Percentiles rank a stretch among this genome's conserved stretches.
Conservation (phyloP, 2,113 vertebrate genomes). For the Columba livia region DNA sequence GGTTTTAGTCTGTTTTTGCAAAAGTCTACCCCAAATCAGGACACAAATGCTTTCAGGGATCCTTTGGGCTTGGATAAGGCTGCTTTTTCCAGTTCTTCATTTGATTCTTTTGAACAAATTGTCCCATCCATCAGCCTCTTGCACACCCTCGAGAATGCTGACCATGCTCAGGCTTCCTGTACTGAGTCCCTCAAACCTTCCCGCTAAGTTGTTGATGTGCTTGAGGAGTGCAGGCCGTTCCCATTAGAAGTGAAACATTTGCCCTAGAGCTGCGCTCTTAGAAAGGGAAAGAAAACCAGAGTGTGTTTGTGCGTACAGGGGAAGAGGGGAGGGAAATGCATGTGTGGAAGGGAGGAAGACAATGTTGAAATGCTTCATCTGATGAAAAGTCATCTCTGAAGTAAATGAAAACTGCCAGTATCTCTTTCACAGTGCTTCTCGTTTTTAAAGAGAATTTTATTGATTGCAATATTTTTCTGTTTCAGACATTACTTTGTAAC, state of each 20-base stretch:
- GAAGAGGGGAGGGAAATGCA: background rate
- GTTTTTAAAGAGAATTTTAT: background rate
- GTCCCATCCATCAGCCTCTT: background rate
- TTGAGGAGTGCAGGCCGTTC: background rate
- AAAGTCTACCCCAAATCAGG: background rate
- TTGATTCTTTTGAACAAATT: background rate
- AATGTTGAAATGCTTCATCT: background rate
- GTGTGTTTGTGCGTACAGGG: background rate
- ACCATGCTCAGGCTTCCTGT: background rate
- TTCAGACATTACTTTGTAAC: background rate
- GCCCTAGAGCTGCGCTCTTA: rapidly evolving
- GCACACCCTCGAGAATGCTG: rapidly evolving
- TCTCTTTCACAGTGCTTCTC: background rate
- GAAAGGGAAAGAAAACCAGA: background rate
- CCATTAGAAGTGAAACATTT: background rate
- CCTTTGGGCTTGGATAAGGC: background rate
- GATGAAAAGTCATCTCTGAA: background rate
- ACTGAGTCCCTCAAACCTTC: background rate
- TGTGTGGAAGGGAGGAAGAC: background rate
- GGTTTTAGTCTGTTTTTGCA: background rate
- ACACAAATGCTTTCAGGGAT: background rate
- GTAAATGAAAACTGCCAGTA: background rate
- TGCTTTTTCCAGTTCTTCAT: background rate
- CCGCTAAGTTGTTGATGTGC: background rate
- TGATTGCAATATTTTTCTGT: background rate